Conservation (phyloP, 2,888 invertebrate species). For the Sarcophaga rosellei region DNA sequence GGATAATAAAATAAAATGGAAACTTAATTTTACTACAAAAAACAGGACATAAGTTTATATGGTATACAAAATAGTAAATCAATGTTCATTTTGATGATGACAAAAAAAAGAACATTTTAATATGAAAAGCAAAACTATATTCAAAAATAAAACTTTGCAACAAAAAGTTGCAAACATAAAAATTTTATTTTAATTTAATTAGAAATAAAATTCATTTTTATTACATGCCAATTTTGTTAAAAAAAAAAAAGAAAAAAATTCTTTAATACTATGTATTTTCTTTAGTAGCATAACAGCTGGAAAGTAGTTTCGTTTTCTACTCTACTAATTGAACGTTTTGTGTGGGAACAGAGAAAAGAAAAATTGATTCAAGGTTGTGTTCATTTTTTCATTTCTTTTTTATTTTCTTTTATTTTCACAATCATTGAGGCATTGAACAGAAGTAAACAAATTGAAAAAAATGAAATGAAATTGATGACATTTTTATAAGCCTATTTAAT, state of each 20-base stretch:
- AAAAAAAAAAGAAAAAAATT: not conserved
- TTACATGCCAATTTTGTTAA: not conserved
- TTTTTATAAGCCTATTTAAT: constrained; percentile 54
- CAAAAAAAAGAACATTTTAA: too few relatives aligned
- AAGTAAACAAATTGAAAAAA: not conserved
- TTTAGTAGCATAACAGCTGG: constrained; percentile 4
- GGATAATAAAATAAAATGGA: too few relatives aligned
- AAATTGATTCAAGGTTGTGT: constrained; percentile 34
- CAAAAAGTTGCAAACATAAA: too few relatives aligned
- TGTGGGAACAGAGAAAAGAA: not conserved
- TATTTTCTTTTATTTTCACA: constrained; percentile 71
- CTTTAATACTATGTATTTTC: not conserved
- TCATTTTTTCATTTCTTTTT: constrained; percentile 18
- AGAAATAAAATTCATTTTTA: not conserved
- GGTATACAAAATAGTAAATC: too few relatives aligned
- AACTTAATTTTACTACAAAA: too few relatives aligned
- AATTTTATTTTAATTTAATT: not conserved
- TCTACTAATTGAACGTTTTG: constrained; percentile 20
- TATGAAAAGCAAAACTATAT: too few relatives aligned
- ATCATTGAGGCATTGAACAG: constrained; percentile 11
- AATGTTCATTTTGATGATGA: too few relatives aligned
- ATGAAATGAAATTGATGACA: constrained; percentile 49
- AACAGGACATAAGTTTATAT: too few relatives aligned
- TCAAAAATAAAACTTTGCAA: too few relatives aligned
- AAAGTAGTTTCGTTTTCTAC: constrained; percentile 12